These are phyloP conservation scores for Tachyglossus aculeatus DNA, from an alignment of 2,797 vertebrate species.

Conservation along the genomic window DNA sequence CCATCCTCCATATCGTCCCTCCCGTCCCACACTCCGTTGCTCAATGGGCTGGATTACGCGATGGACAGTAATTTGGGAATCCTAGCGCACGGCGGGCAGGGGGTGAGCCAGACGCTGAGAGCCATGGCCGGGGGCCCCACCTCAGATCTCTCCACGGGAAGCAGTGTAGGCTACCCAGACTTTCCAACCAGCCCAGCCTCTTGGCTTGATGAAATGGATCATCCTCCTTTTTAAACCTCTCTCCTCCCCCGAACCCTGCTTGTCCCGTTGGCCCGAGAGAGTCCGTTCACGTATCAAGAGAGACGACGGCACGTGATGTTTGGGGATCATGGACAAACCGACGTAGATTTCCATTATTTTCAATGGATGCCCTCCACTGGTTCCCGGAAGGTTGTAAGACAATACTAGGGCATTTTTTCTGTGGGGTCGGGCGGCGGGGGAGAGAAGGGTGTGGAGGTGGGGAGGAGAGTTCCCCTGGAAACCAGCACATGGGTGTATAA, in stretches of 20 bases:
- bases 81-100: constrained; percentile 83
- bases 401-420: constrained; percentile 19
- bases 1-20: constrained; percentile 94
- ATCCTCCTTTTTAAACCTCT: constrained; percentile 90
- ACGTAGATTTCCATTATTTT: constrained; percentile 63
- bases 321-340: constrained; percentile 41
- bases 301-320: constrained; percentile 36
- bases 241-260: constrained; percentile 10
- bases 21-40: constrained; percentile 90
- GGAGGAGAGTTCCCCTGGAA: constrained; percentile 14
- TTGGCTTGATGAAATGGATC: constrained; percentile 99
- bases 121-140: constrained; percentile 92
- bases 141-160: constrained; percentile 97
- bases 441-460: too few relatives aligned
- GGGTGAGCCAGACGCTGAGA: constrained; percentile 91
- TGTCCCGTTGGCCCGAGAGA: constrained; percentile 48
- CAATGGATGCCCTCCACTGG: constrained; percentile 55
- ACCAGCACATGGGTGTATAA: constrained; percentile 36
- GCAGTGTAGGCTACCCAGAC: constrained; percentile 98
- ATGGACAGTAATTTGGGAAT: constrained; percentile 87
- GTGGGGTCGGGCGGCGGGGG: constrained; percentile 18
- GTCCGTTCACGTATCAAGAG: constrained; percentile 49
- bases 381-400: constrained; percentile 16
- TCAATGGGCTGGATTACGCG: constrained; percentile 91
- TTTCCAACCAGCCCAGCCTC: constrained; percentile 97